Conservation (phyloP, 64 coral and sea anemone species). For the Actinia tenebrosa region DNA sequence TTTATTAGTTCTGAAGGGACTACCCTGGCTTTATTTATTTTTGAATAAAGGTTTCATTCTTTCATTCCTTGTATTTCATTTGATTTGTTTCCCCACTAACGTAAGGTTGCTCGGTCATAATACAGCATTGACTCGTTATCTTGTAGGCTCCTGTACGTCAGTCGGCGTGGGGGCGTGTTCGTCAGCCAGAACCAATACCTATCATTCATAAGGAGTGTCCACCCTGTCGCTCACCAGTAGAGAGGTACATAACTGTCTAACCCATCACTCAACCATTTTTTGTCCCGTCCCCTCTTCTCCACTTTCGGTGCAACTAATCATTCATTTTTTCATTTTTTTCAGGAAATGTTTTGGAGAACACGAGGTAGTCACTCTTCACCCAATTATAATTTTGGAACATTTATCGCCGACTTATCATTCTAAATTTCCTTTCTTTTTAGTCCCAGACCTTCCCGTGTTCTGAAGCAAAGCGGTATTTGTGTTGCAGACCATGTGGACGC, state of each 20-base stretch:
- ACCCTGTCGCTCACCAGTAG: slow-evolving; percentile 61
- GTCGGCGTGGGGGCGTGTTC: neutral
- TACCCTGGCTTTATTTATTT: too few species aligned
- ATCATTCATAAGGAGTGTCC: slow-evolving; percentile 55
- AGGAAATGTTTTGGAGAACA: slow-evolving; percentile 89
- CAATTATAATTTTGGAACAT: neutral
- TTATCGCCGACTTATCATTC: neutral
- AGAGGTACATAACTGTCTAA: slow-evolving; percentile 21
- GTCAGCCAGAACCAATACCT: neutral
- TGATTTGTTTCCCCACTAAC: too few species aligned
- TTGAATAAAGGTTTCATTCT: too few species aligned
- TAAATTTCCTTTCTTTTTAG: slow-evolving; percentile 20
- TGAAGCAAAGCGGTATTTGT: slow-evolving; percentile 60
- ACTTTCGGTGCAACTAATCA: neutral
- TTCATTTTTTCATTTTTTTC: neutral
- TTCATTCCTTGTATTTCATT: too few species aligned
- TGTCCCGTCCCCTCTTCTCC: neutral
- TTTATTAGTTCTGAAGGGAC: too few species aligned
- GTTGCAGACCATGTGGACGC: slow-evolving; percentile 74
- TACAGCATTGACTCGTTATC: neutral
- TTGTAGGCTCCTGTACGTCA: neutral
- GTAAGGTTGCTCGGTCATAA: too few species aligned
- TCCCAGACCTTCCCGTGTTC: slow-evolving; percentile 55
- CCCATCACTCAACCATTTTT: neutral
- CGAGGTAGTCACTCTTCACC: slow-evolving; percentile 35